Base-by-base conservation (phyloP, 1,140 invertebrate species). In the Patella vulgata region DNA sequence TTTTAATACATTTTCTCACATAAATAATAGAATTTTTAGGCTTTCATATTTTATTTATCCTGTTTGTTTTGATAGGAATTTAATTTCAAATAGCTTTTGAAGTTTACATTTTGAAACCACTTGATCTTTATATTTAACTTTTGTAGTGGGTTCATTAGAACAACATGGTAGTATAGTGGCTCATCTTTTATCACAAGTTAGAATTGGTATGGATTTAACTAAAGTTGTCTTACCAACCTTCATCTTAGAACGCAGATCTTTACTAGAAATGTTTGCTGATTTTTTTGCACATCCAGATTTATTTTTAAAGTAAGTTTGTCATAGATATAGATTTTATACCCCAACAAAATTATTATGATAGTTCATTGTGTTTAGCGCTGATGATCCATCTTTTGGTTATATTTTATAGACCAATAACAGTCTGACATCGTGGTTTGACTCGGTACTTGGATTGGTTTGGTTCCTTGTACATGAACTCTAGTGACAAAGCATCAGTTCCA, bases 111-210 rank as follows among this genome's bases (percentile, higher is more conserved):
- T 48, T n/a, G n/a, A 2, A 12, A 2, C 12, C 46, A 48, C 14
- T 14, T 12, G 46, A n/a, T n/a, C n/a, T 46, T 14, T 36, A 6
- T 14, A 12, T 30, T 48, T 48, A 12, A 23, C 30, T 57, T 11
- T 55, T 23, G n/a, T 71, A 87, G 85, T 88, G 66, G 87, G 85
- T n/a, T 93, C 92, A 19, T 91, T 98, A 89, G 95, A 97, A 84
- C 91, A 90, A 66, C 95, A 98, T 84, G 95, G 96, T 50, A 97
- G 93, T 48, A 93, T 98, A 64, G 93, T 99, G 68, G 92, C 92
- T 50, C 83, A 85, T 63, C 70, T 85, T 43, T 62, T 85, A 48
- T 82, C 79, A 17, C 84, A 85, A 66, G 81, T 85, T 1, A 66
- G 81, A 21, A 84, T 85, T 51, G 80, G 80, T n/a, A 85, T 85